Percentiles rank a stretch among this genome's conserved stretches.
Conservation (phyloP, 2,888 invertebrate species). For the Plagodis dolabraria region DNA sequence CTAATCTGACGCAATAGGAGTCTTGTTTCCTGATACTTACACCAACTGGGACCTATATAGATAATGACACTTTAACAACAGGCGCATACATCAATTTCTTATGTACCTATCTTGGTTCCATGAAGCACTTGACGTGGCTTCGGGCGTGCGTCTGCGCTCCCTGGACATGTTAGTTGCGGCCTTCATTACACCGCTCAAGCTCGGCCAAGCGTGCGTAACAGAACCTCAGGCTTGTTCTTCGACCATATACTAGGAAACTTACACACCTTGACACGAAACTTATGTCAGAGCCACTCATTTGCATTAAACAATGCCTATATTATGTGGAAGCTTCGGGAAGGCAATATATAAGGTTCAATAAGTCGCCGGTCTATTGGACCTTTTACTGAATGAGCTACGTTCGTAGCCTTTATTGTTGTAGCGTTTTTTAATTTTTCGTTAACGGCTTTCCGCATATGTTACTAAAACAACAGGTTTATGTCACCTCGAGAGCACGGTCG, state of each 20-base stretch:
- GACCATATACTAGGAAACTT: constrained; percentile 37
- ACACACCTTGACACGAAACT: constrained; percentile 28
- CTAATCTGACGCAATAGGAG: neutral
- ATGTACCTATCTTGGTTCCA: constrained; percentile 58
- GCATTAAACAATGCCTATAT: constrained; percentile 28
- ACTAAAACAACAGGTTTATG: too few species aligned
- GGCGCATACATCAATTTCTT: constrained; percentile 40
- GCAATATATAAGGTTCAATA: neutral
- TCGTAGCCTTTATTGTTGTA: constrained; percentile 11
- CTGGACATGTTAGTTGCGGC: constrained; percentile 51
- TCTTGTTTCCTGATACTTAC: neutral
- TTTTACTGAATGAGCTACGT: constrained; percentile 6
- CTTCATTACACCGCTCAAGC: constrained; percentile 25
- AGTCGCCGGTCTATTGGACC: neutral
- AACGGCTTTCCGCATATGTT: too few species aligned
- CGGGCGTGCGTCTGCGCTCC: constrained; percentile 47
- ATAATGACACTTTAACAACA: too few species aligned
- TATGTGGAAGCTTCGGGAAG: neutral
- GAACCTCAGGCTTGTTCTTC: constrained; percentile 44
- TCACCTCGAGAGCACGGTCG: too few species aligned
- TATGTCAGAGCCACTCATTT: constrained; percentile 27
- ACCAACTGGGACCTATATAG: constrained; percentile 1
- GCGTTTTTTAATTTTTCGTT: neutral
- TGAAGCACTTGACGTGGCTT: constrained; percentile 51
- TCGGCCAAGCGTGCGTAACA: constrained; percentile 56